phyloP scores from a whole-genome alignment of 2,888 invertebrate species.

The Lasioglossum marginatum region DNA sequence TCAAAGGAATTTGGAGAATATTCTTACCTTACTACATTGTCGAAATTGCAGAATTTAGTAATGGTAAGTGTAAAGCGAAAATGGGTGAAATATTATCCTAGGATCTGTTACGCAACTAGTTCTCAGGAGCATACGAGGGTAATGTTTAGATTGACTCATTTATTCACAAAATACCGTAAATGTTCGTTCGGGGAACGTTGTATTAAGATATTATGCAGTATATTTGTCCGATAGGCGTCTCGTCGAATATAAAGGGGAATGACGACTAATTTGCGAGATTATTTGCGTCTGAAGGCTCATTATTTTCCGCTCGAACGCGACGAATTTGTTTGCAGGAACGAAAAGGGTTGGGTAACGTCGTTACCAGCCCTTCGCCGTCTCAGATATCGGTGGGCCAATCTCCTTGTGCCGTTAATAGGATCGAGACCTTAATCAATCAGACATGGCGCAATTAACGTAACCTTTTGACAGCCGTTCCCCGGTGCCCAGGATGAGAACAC shows the following conservation, averaged over 20 bases:
- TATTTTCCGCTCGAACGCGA: background rate
- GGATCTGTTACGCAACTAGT: background rate
- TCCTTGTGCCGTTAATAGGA: conserved; percentile 66
- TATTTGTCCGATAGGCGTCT: background rate
- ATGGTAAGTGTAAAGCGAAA: background rate
- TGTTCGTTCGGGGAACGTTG: background rate
- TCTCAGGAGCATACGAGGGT: too few relatives aligned
- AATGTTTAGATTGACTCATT: too few relatives aligned
- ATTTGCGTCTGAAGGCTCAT: conserved; percentile 7
- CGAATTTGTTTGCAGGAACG: background rate
- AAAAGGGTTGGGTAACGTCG: conserved; percentile 16
- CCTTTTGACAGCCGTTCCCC: conserved; percentile 77
- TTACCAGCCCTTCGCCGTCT: conserved; percentile 26
- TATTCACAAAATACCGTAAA: background rate
- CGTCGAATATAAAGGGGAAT: background rate
- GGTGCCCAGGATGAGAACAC: conserved; percentile 68
- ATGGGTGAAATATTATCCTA: background rate
- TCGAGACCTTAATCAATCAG: conserved; percentile 80
- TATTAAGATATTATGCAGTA: background rate
- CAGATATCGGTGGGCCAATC: conserved; percentile 52
- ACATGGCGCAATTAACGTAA: conserved; percentile 77
- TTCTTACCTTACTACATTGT: background rate
- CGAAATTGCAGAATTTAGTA: too few relatives aligned
- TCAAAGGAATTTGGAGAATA: background rate
- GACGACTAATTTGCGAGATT: conserved; percentile 2